Evolutionary conservation across 2,888 invertebrate genomes (phyloP).

Genomic region (Drosophila mettleri): DNA sequence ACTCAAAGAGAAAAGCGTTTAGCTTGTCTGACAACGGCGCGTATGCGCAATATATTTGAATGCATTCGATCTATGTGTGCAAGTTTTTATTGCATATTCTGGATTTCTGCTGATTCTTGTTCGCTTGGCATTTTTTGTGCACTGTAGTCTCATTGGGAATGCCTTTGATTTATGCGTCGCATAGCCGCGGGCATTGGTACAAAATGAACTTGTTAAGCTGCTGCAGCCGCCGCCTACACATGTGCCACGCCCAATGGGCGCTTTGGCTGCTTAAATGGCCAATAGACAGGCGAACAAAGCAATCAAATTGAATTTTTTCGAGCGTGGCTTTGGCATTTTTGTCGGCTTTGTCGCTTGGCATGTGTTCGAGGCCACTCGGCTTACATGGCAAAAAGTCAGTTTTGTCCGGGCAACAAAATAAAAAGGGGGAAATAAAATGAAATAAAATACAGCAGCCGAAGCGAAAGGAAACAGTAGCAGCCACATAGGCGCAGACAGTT

Average conservation of each 20-base stretch:
- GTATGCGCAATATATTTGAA: conserved; percentile 50
- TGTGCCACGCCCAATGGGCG: not conserved
- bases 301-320: conserved; percentile 72
- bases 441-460: conserved; percentile 17
- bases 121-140: not conserved
- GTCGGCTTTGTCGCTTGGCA: conserved; percentile 43
- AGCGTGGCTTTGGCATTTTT: conserved; percentile 8
- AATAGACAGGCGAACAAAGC: conserved; percentile 61
- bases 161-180: conserved; percentile 64
- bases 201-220: conserved; percentile 76
- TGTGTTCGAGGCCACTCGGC: conserved; percentile 52
- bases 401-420: conserved; percentile 25
- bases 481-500: conserved; percentile 81
- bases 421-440: not conserved
- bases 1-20: not conserved
- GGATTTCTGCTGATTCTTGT: not conserved
- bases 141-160: conserved; percentile 35
- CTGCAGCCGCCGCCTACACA: conserved; percentile 16
- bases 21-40: conserved; percentile 4
- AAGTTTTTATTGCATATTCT: not conserved
- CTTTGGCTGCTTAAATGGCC: conserved; percentile 68
- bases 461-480: conserved; percentile 43
- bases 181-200: conserved; percentile 30
- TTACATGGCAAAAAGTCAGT: conserved; percentile 70
- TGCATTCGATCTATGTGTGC: conserved; percentile 10